phyloP scores from a whole-genome alignment of 1,140 invertebrate genomes.

The Penaeus japonicus region DNA sequence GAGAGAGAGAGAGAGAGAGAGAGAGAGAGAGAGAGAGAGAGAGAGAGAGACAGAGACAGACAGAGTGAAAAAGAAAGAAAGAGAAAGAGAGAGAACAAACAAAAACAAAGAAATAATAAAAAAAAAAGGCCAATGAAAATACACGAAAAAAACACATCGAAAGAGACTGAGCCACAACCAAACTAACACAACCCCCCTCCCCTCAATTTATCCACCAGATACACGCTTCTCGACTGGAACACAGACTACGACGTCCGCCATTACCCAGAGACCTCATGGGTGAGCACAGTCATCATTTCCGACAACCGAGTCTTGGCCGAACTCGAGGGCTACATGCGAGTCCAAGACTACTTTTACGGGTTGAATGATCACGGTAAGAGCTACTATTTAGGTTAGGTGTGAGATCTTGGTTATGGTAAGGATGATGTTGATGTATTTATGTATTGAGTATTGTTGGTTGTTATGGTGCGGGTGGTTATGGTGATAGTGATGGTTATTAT shows the following conservation, averaged over 20 bases:
- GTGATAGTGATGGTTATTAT: too few relatives aligned
- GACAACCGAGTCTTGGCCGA: constrained; percentile 60
- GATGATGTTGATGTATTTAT: not conserved
- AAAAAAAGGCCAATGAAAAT: too few relatives aligned
- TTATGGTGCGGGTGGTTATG: too few relatives aligned
- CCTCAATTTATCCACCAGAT: not conserved
- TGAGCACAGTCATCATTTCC: constrained; percentile 60
- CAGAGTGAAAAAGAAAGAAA: too few relatives aligned
- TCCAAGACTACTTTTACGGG: constrained; percentile 60
- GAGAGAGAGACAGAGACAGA: too few relatives aligned
- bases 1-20: too few relatives aligned
- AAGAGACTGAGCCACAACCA: too few relatives aligned
- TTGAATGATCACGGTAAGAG: constrained; percentile 58
- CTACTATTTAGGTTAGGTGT: not conserved
- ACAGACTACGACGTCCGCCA: constrained; percentile 59
- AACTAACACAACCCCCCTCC: not conserved
- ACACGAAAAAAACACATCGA: too few relatives aligned
- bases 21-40: too few relatives aligned
- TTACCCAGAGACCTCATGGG: constrained; percentile 59
- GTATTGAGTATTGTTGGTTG: too few relatives aligned
- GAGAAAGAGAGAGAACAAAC: too few relatives aligned
- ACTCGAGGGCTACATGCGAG: constrained; percentile 59
- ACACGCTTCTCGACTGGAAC: constrained; percentile 57
- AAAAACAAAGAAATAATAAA: too few relatives aligned
- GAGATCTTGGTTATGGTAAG: not conserved